phyloP scores from a whole-genome alignment of 2,113 vertebrate genomes.

The cattle (Bos taurus) region DNA sequence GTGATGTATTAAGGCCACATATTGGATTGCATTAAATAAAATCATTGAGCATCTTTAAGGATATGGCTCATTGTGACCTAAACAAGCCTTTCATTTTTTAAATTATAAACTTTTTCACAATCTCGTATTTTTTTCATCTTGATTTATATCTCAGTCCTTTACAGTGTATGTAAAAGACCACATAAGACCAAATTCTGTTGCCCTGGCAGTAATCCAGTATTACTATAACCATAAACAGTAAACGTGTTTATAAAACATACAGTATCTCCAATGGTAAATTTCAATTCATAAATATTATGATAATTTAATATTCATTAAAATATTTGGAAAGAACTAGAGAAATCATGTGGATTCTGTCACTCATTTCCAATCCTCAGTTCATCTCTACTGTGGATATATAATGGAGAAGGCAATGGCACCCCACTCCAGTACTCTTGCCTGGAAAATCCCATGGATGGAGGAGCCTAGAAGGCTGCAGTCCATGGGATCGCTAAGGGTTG shows the following conservation, averaged over 20 bases:
- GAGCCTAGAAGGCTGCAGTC: no score
- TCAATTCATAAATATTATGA: background rate
- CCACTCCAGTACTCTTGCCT: no score
- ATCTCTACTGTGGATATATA: background rate
- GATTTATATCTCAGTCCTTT: background rate
- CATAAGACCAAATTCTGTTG: background rate
- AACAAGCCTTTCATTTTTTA: background rate
- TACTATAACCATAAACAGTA: background rate
- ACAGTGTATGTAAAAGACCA: background rate
- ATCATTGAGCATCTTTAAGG: background rate
- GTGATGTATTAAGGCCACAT: background rate
- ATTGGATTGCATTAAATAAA: background rate
- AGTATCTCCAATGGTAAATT: background rate
- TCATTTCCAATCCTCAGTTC: background rate
- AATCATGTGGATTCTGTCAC: background rate
- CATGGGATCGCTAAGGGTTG: no score
- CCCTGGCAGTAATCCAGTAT: background rate
- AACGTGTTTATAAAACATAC: background rate
- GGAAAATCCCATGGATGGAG: no score
- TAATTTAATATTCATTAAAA: constrained; percentile 1
- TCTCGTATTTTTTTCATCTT: background rate
- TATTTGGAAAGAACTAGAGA: background rate
- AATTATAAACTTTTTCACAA: background rate
- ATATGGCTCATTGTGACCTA: background rate
- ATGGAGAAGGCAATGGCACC: background rate